Evolutionary conservation across 1,140 invertebrate species (phyloP), one percentile per base, ranked within the genome.

Genomic region (Ceratoteleas bidentatus): DNA sequence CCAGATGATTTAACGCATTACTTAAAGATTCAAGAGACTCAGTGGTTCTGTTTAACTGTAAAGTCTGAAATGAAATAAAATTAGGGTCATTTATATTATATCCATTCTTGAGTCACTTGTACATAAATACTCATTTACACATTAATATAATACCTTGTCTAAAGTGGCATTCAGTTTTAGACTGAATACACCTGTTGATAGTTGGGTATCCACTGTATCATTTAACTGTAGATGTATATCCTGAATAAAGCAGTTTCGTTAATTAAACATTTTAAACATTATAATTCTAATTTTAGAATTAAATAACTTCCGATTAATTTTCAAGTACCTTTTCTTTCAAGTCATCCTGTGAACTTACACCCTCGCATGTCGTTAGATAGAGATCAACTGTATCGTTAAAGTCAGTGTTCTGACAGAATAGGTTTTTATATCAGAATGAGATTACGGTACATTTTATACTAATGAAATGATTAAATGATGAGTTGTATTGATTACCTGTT

Each of bases 21-120:
- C 4, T 34, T 36, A 6, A 36, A 13, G 53, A 14, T 5, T 56
- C 32, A 36, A 36, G 33, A 2, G n/a, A 11, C 5, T 36, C 33
- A 36, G 3, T 36, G n/a, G 33, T 14, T 6, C 36, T 13, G n/a
- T 56, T 34, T 36, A 38, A 36, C 13, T 56, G 33, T 7, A 38
- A 36, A 0, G 32, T 14, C 54, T 57, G 7, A 7, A 57, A 34
- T 24, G 24, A 24, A 24, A 34, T 24, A 4, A 24, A 24, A 24
- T 24, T 24, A n/a, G 34, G 33, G 6, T 34, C 13, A 34, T 54
- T 6, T 54, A 10, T 34, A 54, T 34, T 54, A 54, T 54, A 54
- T 24, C 4, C 10, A 34, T 54, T n/a, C 34, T 13, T 11, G 4
- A 5, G 13, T n/a, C 7, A 54, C 8, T 13, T 40, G 6, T 43